Base-by-base conservation (phyloP, 2,888 invertebrate species). In the Maniola hyperantus region DNA sequence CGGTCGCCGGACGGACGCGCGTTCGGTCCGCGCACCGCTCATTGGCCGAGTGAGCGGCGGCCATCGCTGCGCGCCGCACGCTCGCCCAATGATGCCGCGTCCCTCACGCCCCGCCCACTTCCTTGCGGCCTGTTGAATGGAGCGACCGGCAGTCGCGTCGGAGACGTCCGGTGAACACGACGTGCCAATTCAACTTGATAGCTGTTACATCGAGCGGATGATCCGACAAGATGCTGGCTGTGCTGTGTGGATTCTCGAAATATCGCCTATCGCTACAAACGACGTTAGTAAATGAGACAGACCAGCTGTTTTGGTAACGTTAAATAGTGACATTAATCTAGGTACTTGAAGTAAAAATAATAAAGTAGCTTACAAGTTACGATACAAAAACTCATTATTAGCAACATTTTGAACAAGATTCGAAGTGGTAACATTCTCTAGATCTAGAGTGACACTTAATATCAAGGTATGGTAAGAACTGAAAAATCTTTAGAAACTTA, bases 31-130 rank as follows among this genome's bases (percentile, higher is more conserved):
- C 89, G 86, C 82, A 82, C 83, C 84, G 88, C 89, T 89, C 85
- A 92, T 92, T 92, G 92, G 91, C 87, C 85, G 79, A 91, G 84
- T 91, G 91, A 81, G 80, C 81, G 90, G 91, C 91, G 87, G 92
- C 92, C 92, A 92, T 92, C 85, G 83, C 79, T 84, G 87, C 79
- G 79, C 77, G 80, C 77, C 80, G 78, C 76, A 77, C 81, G 81
- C 76, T 82, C 82, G 81, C 82, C 92, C 92, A 92, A 91, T 92
- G 82, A 85, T 80, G 78, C 82, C 84, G 86, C 87, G 84, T 85
- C 87, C 90, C 90, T 86, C 91, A 78, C 89, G 91, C 91, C 89
- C 91, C 91, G 91, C 91, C 92, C 92, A 91, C 87, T 83, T 86
- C 89, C 84, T 86, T 78, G 79, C 78, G 71, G 87, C 85, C 84